Percentiles rank a stretch among this genome's conserved stretches.
Conservation (phyloP, 2,797 vertebrate species). For the Dermochelys coriacea region DNA sequence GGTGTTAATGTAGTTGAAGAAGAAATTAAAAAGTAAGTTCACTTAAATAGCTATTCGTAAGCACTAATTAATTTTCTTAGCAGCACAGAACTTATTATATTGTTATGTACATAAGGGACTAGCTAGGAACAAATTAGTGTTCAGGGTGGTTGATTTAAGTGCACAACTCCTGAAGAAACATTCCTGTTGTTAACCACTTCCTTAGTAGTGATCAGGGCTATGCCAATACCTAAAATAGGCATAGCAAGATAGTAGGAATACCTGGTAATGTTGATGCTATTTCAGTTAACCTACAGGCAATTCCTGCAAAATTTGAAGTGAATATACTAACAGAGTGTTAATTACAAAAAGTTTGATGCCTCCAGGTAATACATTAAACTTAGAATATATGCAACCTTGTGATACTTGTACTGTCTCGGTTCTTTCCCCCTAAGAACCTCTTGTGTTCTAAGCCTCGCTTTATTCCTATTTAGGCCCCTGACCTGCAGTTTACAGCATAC, state of each 20-base stretch:
- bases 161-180: fast-evolving
- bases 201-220: background rate
- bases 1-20: constrained; percentile 97
- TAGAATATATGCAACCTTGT: background rate
- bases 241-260: fast-evolving
- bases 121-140: background rate
- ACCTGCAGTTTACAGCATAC: background rate
- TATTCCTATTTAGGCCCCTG: background rate
- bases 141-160: background rate
- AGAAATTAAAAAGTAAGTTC: constrained; percentile 95
- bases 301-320: background rate
- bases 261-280: background rate
- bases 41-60: background rate
- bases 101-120: background rate
- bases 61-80: background rate
- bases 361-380: background rate
- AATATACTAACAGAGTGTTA: background rate
- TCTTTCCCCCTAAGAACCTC: background rate
- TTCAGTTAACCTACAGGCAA: background rate
- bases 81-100: fast-evolving
- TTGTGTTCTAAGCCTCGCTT: background rate
- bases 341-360: background rate
- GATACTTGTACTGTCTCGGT: background rate
- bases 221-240: fast-evolving
- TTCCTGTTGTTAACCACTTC: background rate